Conservation (phyloP, 2,888 invertebrate genomes). For the Glyphotaelius pellucidus region DNA sequence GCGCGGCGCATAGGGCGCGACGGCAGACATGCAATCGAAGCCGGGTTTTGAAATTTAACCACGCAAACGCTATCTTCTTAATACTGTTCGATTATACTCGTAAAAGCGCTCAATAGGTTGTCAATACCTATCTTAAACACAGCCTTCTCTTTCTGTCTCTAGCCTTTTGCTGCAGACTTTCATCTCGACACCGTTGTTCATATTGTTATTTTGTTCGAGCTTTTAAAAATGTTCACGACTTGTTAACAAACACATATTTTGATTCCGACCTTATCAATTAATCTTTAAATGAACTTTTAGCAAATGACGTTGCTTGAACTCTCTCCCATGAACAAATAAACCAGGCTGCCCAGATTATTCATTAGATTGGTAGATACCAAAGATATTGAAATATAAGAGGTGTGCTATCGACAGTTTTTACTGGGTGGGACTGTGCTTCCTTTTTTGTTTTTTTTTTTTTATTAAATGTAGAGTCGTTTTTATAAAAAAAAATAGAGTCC, state of each 20-base stretch:
- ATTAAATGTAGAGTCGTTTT: too few species aligned
- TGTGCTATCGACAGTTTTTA: too few species aligned
- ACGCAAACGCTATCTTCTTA: too few species aligned
- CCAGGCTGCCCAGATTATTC: not conserved
- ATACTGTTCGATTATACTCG: too few species aligned
- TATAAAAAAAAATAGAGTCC: too few species aligned
- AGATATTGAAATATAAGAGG: too few species aligned
- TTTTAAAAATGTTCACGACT: not conserved
- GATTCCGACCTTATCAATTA: slow-evolving; percentile 7
- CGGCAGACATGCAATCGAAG: too few species aligned
- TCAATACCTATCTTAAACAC: not conserved
- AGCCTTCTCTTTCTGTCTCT: slow-evolving; percentile 6
- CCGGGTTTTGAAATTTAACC: too few species aligned
- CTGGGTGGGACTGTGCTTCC: too few species aligned
- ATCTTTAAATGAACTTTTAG: slow-evolving; percentile 11
- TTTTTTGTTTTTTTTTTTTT: too few species aligned
- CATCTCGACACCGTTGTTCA: slow-evolving; percentile 12
- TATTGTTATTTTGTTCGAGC: not conserved
- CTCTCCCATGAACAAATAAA: not conserved
- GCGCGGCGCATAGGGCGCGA: too few species aligned
- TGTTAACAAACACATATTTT: not conserved
- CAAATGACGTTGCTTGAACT: not conserved
- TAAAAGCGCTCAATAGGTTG: too few species aligned
- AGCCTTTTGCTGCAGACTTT: slow-evolving; percentile 13
- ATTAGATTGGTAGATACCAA: not conserved